Percentiles rank a stretch among this genome's conserved stretches.
Conservation (phyloP, 1,140 invertebrate genomes). For the Euwallacea fornicatus region DNA sequence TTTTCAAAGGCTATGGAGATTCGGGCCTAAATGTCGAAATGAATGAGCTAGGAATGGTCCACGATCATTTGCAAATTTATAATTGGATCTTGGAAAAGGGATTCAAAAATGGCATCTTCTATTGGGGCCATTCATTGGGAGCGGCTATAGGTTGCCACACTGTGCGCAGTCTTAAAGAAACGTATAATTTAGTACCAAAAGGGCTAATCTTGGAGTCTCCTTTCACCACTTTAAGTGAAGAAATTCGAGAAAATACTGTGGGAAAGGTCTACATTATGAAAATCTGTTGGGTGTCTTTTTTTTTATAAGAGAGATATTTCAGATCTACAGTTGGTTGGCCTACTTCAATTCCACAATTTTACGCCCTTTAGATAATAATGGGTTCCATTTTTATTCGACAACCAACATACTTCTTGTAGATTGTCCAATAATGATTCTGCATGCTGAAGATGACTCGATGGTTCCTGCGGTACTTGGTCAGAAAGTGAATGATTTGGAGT, state of each 20-base stretch:
- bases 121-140: conserved; percentile 90
- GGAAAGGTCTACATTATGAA: conserved; percentile 54
- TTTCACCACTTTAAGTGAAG: conserved; percentile 78
- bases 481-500: conserved; percentile 54
- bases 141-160: conserved; percentile 66
- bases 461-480: conserved; percentile 73
- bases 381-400: conserved; percentile 69
- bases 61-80: conserved; percentile 77
- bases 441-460: conserved; percentile 84
- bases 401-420: conserved; percentile 66
- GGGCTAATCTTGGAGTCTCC: conserved; percentile 84
- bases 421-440: conserved; percentile 82
- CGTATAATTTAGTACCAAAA: conserved; percentile 60
- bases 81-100: conserved; percentile 66
- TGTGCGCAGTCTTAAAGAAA: conserved; percentile 47
- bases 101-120: conserved; percentile 62
- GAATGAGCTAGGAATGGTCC: conserved; percentile 78
- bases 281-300: no score
- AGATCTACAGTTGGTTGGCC: conserved; percentile 65
- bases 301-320: conserved; percentile 51
- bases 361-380: conserved; percentile 65
- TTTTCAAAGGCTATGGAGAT: conserved; percentile 75
- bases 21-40: conserved; percentile 63
- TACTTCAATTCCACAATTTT: conserved; percentile 72
- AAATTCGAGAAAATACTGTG: conserved; percentile 77